Evolutionary conservation across 2,113 vertebrate genomes (phyloP).

Genomic region (Brachionichthys hirsutus): DNA sequence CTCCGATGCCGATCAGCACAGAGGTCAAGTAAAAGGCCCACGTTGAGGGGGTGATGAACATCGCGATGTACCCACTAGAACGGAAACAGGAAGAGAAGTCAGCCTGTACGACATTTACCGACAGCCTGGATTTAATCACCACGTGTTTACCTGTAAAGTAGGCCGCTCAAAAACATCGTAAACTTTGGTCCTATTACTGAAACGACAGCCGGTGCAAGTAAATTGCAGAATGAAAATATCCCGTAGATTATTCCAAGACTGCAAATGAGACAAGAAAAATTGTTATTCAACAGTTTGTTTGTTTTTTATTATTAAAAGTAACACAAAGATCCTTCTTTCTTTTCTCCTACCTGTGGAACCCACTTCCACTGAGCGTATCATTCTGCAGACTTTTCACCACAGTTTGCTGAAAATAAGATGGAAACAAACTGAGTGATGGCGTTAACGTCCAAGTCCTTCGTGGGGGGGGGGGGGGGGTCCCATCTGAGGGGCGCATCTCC

Average conservation of each 20-base stretch:
- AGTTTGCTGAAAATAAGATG: conserved; percentile 84
- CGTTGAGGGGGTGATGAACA: conserved; percentile 88
- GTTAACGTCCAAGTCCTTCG: not conserved
- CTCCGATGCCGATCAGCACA: conserved; percentile 90
- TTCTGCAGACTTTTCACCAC: conserved; percentile 88
- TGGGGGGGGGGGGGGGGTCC: too few relatives aligned
- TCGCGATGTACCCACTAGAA: conserved; percentile 85
- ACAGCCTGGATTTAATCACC: not conserved
- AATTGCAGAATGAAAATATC: conserved; percentile 92
- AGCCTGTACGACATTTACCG: not conserved
- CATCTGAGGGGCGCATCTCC: too few relatives aligned
- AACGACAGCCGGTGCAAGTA: conserved; percentile 88
- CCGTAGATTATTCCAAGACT: conserved; percentile 98
- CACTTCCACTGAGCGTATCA: conserved; percentile 88
- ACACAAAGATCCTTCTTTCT: not conserved
- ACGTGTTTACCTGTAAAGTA: conserved; percentile 88
- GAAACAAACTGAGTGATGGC: not conserved
- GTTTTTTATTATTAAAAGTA: not conserved
- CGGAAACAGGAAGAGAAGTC: conserved; percentile 2
- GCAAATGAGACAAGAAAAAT: conserved; percentile 11
- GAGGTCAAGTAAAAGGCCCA: conserved; percentile 97
- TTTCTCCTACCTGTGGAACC: conserved; percentile 88
- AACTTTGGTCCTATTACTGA: conserved; percentile 84
- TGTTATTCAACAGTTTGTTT: too few relatives aligned
- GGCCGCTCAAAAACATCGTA: conserved; percentile 90